These are phyloP conservation scores for Peromyscus aztecus DNA, from an alignment of 2,797 vertebrate genomes.

Conservation along the genomic window DNA sequence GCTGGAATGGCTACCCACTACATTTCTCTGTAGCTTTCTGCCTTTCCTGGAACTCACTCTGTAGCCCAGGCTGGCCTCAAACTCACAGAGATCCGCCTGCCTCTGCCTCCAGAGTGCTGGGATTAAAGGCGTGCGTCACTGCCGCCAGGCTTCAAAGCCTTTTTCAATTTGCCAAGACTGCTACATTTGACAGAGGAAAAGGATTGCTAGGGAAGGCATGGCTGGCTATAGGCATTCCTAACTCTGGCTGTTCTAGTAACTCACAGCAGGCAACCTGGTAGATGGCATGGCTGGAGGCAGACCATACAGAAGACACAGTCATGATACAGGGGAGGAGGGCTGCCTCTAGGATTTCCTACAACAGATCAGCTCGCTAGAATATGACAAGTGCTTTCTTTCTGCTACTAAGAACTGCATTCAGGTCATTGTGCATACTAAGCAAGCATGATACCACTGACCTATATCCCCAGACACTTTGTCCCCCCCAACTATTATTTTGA, in stretches of 20 bases:
- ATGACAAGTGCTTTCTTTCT: conserved; percentile 17
- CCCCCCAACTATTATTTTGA: not conserved
- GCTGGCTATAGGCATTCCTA: not conserved
- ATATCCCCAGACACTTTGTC: not conserved
- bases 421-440: not conserved
- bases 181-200: not conserved
- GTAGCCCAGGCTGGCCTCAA: too few species aligned
- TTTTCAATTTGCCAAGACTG: conserved; percentile 46
- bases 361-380: conserved; percentile 36
- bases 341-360: conserved; percentile 45
- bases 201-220: not conserved
- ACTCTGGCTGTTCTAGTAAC: conserved; percentile 37
- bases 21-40: too few species aligned
- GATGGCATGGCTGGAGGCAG: not conserved
- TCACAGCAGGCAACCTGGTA: conserved; percentile 12
- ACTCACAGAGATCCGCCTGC: too few species aligned
- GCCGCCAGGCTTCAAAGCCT: not conserved
- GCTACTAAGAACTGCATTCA: not conserved
- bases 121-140: too few species aligned
- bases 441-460: not conserved
- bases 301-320: not conserved
- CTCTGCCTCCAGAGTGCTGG: too few species aligned
- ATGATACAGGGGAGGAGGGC: not conserved
- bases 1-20: too few species aligned
- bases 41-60: too few species aligned